A percentile compares a stretch with the other conserved stretches of the same genome.
Evolutionary conservation across 2,797 vertebrate genomes (phyloP).

Genomic region (Enteromius viviparus): DNA sequence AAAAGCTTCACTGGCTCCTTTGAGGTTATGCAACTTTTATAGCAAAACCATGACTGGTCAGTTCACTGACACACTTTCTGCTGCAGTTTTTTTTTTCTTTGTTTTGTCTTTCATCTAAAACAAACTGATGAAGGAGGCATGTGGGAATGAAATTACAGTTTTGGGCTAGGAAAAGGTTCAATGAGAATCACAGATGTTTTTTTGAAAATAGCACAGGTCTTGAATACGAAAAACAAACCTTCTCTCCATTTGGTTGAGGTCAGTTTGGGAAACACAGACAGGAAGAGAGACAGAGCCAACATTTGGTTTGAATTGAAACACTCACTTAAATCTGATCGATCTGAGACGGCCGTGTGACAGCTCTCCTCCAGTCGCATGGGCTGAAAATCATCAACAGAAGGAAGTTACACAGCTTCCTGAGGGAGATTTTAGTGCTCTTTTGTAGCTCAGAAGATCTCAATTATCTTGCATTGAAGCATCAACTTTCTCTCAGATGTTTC

Average conservation of each 20-base stretch:
- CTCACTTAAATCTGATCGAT: conserved; percentile 14
- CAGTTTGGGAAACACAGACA: conserved; percentile 24
- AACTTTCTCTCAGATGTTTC: background rate
- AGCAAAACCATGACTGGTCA: conserved; percentile 15
- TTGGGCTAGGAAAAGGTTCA: conserved; percentile 11
- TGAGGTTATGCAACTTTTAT: conserved; percentile 38
- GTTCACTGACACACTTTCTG: conserved; percentile 28
- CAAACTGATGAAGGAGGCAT: background rate
- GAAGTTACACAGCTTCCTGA: conserved; percentile 5
- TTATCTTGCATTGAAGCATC: background rate
- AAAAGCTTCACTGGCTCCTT: conserved; percentile 8
- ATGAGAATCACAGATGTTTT: conserved; percentile 59
- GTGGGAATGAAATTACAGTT: conserved; percentile 56
- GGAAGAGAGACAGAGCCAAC: conserved; percentile 29
- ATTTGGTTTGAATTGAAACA: conserved; percentile 52
- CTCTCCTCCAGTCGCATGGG: background rate
- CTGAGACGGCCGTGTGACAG: background rate
- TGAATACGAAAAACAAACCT: conserved; percentile 10
- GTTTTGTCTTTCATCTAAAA: conserved; percentile 23
- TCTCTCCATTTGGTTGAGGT: conserved; percentile 32
- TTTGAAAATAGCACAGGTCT: conserved; percentile 34
- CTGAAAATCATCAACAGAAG: background rate
- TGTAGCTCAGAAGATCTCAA: background rate
- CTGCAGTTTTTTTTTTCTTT: background rate
- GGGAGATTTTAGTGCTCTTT: background rate